Conservation (phyloP, 2,888 invertebrate species). For the Leptinotarsa peninsularis region DNA sequence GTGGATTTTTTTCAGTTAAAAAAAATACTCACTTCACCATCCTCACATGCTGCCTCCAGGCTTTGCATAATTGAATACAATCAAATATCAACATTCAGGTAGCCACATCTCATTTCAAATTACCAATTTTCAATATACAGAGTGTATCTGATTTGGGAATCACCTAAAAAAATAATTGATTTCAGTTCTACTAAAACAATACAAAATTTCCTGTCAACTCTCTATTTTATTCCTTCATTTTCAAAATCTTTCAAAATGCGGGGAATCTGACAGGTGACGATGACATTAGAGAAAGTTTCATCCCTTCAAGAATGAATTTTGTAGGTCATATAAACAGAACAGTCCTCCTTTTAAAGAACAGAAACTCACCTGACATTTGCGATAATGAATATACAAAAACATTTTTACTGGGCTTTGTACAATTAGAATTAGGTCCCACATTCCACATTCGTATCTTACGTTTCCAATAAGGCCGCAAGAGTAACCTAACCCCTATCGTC, state of each 20-base stretch:
- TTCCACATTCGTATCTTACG: slow-evolving; percentile 54
- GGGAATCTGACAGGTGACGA: slow-evolving; percentile 60
- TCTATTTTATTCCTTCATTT: background rate
- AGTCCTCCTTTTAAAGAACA: slow-evolving; percentile 36
- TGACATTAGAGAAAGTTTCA: slow-evolving; percentile 51
- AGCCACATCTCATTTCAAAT: slow-evolving; percentile 57
- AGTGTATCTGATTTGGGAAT: slow-evolving; percentile 21
- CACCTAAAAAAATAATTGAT: slow-evolving; percentile 23
- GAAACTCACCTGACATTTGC: slow-evolving; percentile 53
- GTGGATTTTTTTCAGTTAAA: background rate
- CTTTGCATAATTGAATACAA: slow-evolving; percentile 73
- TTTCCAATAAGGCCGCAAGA: slow-evolving; percentile 65
- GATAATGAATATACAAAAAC: slow-evolving; percentile 50
- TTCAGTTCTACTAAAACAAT: slow-evolving; percentile 3
- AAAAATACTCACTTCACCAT: slow-evolving; percentile 72
- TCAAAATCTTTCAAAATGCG: slow-evolving; percentile 21
- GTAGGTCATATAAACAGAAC: slow-evolving; percentile 52
- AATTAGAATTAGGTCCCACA: slow-evolving; percentile 54
- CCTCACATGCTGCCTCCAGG: slow-evolving; percentile 75
- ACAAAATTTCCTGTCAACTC: too few species aligned
- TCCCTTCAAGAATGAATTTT: slow-evolving; percentile 50
- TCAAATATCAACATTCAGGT: slow-evolving; percentile 66
- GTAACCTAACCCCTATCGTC: slow-evolving; percentile 67
- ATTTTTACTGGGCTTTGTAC: slow-evolving; percentile 56
- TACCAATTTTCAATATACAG: slow-evolving; percentile 28